A percentile compares a stretch with the other conserved stretches of the same genome.
phyloP scores from a whole-genome alignment of 1,140 invertebrate genomes.

The Charaxes varanes region DNA sequence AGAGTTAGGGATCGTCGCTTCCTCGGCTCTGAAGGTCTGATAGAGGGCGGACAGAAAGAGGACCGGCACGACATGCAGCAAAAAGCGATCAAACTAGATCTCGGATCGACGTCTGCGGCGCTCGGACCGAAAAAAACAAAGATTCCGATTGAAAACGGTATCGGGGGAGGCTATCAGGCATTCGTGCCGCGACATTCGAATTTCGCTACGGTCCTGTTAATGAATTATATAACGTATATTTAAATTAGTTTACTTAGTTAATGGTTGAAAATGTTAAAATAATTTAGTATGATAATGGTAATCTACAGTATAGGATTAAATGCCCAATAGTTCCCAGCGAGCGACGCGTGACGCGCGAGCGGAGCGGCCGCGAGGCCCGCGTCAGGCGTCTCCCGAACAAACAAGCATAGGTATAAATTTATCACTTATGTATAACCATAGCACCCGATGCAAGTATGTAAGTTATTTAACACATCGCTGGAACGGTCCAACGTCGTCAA shows the following conservation, averaged over 20 bases:
- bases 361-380: conserved; percentile 10
- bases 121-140: conserved; percentile 50
- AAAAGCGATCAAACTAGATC: conserved; percentile 61
- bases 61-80: conserved; percentile 56
- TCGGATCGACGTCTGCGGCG: conserved; percentile 61
- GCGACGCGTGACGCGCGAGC: conserved; percentile 45
- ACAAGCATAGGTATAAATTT: conserved; percentile 66
- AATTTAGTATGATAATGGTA: conserved; percentile 74
- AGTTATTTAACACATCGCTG: conserved; percentile 60
- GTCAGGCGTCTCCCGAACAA: conserved; percentile 55
- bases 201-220: conserved; percentile 65
- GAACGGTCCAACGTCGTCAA: conserved; percentile 47
- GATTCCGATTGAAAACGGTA: conserved; percentile 30
- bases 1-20: conserved; percentile 17
- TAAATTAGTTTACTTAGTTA: conserved; percentile 70
- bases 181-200: conserved; percentile 63
- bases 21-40: not conserved
- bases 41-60: conserved; percentile 17
- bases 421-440: conserved; percentile 72
- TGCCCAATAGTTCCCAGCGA: conserved; percentile 74
- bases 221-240: conserved; percentile 57
- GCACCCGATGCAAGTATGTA: conserved; percentile 73
- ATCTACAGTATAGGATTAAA: conserved; percentile 72
- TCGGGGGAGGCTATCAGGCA: conserved; percentile 69
- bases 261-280: conserved; percentile 72